A percentile compares a stretch with the other conserved stretches of the same genome.
These are phyloP conservation scores for Motacilla alba DNA, from an alignment of 2,113 vertebrate genomes.

Conservation along the genomic window DNA sequence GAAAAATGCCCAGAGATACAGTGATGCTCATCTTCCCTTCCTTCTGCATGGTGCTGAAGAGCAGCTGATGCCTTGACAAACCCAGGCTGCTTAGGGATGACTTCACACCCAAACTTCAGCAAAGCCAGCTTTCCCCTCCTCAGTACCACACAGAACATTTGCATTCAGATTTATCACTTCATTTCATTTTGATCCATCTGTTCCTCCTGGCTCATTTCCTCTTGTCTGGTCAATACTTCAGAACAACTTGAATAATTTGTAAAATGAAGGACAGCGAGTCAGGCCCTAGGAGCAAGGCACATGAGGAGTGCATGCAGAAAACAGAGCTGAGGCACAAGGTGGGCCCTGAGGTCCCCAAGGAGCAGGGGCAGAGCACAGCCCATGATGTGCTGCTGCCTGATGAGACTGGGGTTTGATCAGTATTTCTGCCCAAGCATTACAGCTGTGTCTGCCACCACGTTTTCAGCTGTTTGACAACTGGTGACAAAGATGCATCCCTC, in stretches of 20 bases:
- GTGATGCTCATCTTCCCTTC: neutral
- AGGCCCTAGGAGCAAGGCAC: neutral
- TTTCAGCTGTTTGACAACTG: constrained; percentile 19
- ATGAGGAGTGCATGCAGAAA: accelerated
- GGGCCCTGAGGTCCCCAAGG: neutral
- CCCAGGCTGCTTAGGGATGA: neutral
- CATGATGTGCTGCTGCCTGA: neutral
- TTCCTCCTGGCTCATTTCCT: neutral
- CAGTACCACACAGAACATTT: neutral
- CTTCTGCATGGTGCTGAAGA: neutral
- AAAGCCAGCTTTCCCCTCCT: neutral
- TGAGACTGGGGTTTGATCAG: accelerated
- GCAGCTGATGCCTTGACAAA: neutral
- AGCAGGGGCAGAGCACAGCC: neutral
- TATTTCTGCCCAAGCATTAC: neutral
- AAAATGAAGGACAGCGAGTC: neutral
- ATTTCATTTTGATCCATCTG: neutral
- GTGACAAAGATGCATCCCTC: neutral
- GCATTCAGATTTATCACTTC: neutral
- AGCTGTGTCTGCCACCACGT: neutral
- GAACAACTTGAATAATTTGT: neutral
- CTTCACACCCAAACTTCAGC: neutral
- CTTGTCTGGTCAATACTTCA: neutral
- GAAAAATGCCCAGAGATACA: neutral
- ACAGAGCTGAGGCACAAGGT: neutral